Evolutionary conservation across 2,888 invertebrate species (phyloP).

Genomic region (Spodoptera exigua): DNA sequence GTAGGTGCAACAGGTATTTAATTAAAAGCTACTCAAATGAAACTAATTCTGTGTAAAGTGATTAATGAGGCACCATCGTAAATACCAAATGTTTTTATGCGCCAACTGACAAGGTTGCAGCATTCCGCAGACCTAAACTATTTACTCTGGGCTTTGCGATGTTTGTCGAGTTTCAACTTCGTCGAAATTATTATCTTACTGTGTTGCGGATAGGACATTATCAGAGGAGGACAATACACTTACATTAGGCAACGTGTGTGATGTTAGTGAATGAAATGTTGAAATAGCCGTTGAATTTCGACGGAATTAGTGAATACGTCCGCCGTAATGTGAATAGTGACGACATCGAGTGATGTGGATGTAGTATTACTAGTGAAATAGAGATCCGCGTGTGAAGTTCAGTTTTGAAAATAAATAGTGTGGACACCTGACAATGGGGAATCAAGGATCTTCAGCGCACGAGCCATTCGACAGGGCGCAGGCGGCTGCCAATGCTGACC

Average conservation of each 20-base stretch:
- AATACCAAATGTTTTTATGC: conserved; percentile 68
- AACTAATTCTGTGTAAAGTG: conserved; percentile 52
- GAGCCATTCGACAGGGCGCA: conserved; percentile 93
- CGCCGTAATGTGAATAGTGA: conserved; percentile 56
- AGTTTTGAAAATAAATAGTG: conserved; percentile 56
- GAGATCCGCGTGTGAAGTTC: conserved; percentile 64
- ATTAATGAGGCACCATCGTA: conserved; percentile 66
- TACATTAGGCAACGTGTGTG: conserved; percentile 72
- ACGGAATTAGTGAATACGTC: conserved; percentile 49
- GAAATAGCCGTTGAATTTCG: conserved; percentile 68
- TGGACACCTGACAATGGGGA: conserved; percentile 90
- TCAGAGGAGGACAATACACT: conserved; percentile 77
- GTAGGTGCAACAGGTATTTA: conserved; percentile 55
- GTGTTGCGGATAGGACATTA: conserved; percentile 77
- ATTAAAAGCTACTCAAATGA: conserved; percentile 41
- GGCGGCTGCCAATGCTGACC: conserved; percentile 82
- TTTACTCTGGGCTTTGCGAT: conserved; percentile 83
- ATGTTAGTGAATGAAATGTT: conserved; percentile 71
- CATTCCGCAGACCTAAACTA: conserved; percentile 77
- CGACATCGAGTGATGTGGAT: conserved; percentile 54
- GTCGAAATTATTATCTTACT: conserved; percentile 84
- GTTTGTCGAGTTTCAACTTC: conserved; percentile 82
- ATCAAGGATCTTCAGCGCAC: conserved; percentile 95
- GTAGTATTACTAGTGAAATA: conserved; percentile 57
- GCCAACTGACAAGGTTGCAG: conserved; percentile 79